Evolutionary conservation across 2,797 vertebrate genomes (phyloP), one percentile per base, ranked within the genome.

Genomic region (Scomberomorus guttatus): DNA sequence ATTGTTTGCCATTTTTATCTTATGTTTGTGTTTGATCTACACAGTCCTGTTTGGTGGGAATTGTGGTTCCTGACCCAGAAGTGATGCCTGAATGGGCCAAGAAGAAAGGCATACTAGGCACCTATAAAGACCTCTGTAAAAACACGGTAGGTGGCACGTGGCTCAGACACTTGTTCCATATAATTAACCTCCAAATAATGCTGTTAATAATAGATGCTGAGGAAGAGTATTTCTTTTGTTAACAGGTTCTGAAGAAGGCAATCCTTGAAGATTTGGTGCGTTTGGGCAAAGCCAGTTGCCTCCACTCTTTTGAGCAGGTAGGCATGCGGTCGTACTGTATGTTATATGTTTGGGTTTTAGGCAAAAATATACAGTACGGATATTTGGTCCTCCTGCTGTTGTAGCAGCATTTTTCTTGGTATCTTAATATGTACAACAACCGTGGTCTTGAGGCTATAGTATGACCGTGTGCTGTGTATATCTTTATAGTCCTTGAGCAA

Each of bases 301-400:
- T 99, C 69, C 96, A 98, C 89, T 99, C 98, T 37, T 99, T 99
- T 80, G 98, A 99, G 89, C 98, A 99, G 97, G 98, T 99, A 93
- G 89, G 79, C 20, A 3, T 27, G 8, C 65, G 18, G 17, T 18
- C 7, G 6, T 18, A 46, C 44, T 46, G 44, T 46, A 18, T 46
- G 25, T 39, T n/a, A 39, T 42, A 54, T 60, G 39, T 48, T 60
- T 42, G 7, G 13, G 17, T 18, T 37, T 20, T 4, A 42, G 18
- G 29, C 1, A 56, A 60, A 70, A 54, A 27, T 4, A 3, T 6
- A 4, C 18, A 20, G 3, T 17, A 27, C 52, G 18, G 11, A 13
- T 18, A 50, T 37, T 39, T 61, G 0, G 0, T 32, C 3, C 25
- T n/a, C 2, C 3, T 77, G 52, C 48, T 64, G 5, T 59, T 42